These are phyloP conservation scores for Phalacrocorax aristotelis DNA, from an alignment of 2,113 vertebrate species.

Conservation along the genomic window DNA sequence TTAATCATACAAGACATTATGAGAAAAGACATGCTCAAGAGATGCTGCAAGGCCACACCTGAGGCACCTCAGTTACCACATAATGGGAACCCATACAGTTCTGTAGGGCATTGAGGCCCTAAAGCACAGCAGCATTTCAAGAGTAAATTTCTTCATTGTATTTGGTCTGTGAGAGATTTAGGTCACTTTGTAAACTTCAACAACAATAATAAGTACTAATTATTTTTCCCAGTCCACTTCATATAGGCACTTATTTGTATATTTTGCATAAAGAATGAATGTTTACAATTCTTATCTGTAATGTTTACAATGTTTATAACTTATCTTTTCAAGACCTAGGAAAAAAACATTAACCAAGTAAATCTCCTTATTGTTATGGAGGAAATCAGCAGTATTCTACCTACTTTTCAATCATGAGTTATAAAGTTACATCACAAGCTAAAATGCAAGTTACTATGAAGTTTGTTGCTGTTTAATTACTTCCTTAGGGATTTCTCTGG, in stretches of 20 bases:
- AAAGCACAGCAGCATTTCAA: background rate
- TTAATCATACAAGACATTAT: background rate
- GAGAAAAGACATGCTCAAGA: background rate
- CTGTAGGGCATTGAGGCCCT: background rate
- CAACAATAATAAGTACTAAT: background rate
- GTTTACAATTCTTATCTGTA: background rate
- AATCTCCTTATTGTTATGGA: background rate
- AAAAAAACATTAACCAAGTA: background rate
- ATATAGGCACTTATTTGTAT: background rate
- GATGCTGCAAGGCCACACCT: background rate
- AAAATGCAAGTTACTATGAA: background rate
- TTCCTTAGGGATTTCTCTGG: conserved; percentile 16
- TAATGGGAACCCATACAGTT: background rate
- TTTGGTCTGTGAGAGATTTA: background rate
- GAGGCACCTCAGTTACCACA: background rate
- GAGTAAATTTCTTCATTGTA: background rate
- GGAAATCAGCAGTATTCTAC: background rate
- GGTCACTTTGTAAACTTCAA: conserved; percentile 1
- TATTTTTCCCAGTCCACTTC: background rate
- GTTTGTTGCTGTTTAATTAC: conserved; percentile 1
- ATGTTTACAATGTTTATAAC: background rate
- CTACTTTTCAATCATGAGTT: background rate
- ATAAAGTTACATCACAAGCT: background rate
- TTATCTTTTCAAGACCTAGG: background rate
- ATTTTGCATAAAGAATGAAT: background rate